These are phyloP conservation scores for Drosophila kanapiae DNA, from an alignment of 1,140 invertebrate genomes.

Conservation along the genomic window DNA sequence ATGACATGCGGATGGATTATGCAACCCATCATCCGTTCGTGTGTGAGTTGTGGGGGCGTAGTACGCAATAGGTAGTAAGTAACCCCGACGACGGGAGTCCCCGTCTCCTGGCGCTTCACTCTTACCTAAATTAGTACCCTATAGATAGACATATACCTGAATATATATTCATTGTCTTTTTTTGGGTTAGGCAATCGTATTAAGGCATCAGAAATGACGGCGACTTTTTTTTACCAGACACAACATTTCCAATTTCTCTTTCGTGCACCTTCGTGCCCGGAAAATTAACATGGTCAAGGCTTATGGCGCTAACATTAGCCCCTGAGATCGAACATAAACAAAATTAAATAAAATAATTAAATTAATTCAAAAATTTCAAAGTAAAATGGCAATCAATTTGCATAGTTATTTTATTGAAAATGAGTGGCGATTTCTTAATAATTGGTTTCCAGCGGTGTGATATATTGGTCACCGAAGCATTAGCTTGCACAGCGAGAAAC, in stretches of 20 bases:
- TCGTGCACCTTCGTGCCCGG: conserved; percentile 42
- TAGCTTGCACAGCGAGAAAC: conserved; percentile 4
- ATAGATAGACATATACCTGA: conserved; percentile 16
- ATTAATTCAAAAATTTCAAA: conserved; percentile 47
- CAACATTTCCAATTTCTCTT: conserved; percentile 59
- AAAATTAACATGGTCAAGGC: conserved; percentile 73
- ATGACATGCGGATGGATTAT: conserved; percentile 24
- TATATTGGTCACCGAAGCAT: conserved; percentile 10
- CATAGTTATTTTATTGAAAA: conserved; percentile 18
- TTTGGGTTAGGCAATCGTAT: conserved; percentile 44
- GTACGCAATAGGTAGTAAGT: conserved; percentile 10
- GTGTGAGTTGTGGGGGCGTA: conserved; percentile 14
- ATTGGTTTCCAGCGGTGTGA: conserved; percentile 23
- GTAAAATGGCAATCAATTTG: conserved; percentile 31
- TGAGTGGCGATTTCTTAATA: conserved; percentile 23
- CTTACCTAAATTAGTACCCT: conserved; percentile 29
- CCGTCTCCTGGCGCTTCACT: conserved; percentile 18
- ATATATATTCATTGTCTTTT: conserved; percentile 12
- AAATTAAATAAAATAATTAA: conserved; percentile 69
- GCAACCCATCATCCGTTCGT: conserved; percentile 18
- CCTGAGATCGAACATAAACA: conserved; percentile 20
- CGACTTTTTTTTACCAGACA: conserved; percentile 38
- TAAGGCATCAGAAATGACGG: conserved; percentile 32
- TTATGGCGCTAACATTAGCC: conserved; percentile 39
- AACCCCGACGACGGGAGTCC: conserved; percentile 1